Percentiles rank a stretch among this genome's conserved stretches.
phyloP scores from a whole-genome alignment of 1,140 invertebrate genomes.

The Zaprionus nigranus region DNA sequence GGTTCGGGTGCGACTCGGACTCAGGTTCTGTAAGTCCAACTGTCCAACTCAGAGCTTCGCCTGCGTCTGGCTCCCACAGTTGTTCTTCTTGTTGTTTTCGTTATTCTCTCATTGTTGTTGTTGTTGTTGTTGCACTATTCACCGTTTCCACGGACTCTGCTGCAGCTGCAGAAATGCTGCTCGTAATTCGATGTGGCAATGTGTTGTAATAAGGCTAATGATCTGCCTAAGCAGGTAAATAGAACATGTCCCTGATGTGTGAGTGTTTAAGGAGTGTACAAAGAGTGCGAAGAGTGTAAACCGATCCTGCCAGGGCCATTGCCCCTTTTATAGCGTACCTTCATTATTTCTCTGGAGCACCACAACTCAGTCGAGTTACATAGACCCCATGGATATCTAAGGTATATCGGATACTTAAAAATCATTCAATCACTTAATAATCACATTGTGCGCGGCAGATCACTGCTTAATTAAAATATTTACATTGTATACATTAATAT shows the following conservation, averaged over 20 bases:
- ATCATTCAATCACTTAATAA: too few species aligned
- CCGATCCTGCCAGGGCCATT: not conserved
- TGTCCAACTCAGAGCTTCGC: conserved; percentile 10
- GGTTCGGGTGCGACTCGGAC: conserved; percentile 21
- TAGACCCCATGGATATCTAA: too few species aligned
- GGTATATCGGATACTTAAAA: too few species aligned
- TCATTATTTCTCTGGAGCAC: not conserved
- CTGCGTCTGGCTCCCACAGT: conserved; percentile 57
- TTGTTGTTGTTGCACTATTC: conserved; percentile 13
- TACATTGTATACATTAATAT: too few species aligned
- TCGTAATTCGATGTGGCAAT: conserved; percentile 70
- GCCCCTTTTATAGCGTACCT: not conserved
- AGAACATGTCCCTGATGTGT: conserved; percentile 26
- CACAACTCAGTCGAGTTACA: not conserved
- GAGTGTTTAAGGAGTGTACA: not conserved
- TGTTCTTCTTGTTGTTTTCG: conserved; percentile 36
- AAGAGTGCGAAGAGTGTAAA: too few species aligned
- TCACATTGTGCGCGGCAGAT: too few species aligned
- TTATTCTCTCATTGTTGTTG: conserved; percentile 18
- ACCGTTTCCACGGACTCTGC: conserved; percentile 30
- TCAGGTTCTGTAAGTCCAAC: conserved; percentile 19
- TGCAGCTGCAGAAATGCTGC: conserved; percentile 43
- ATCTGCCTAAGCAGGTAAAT: conserved; percentile 45
- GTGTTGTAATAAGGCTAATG: conserved; percentile 69
- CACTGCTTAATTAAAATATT: too few species aligned